phyloP scores from a whole-genome alignment of 2,113 vertebrate genomes.

The Epinephelus moara region DNA sequence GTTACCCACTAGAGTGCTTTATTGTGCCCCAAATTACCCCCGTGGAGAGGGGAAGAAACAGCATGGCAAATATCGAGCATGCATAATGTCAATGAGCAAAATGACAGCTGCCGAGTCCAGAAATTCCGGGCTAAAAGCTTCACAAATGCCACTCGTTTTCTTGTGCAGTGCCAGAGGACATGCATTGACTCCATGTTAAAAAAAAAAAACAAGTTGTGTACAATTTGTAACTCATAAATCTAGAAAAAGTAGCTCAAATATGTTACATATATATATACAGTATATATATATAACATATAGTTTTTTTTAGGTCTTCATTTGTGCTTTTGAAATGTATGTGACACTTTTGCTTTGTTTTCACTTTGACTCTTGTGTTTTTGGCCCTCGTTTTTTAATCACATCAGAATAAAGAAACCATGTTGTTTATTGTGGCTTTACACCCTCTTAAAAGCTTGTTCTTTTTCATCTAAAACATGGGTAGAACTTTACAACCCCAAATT shows the following conservation, averaged over 20 bases:
- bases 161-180: slow-evolving; percentile 68
- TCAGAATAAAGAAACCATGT: slow-evolving; percentile 33
- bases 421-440: slow-evolving; percentile 45
- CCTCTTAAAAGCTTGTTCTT: slow-evolving; percentile 58
- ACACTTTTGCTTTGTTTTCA: slow-evolving; percentile 28
- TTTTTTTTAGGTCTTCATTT: not conserved
- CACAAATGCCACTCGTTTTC: slow-evolving; percentile 48
- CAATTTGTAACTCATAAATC: slow-evolving; percentile 25
- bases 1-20: slow-evolving; percentile 92
- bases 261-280: no score
- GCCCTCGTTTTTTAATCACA: slow-evolving; percentile 13
- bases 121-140: slow-evolving; percentile 74
- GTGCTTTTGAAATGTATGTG: slow-evolving; percentile 21
- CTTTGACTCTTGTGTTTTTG: slow-evolving; percentile 12
- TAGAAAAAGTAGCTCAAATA: not conserved
- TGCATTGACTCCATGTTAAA: not conserved
- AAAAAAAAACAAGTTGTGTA: slow-evolving; percentile 6
- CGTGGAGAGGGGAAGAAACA: slow-evolving; percentile 87
- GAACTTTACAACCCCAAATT: slow-evolving; percentile 65
- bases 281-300: not conserved
- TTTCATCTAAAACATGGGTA: slow-evolving; percentile 69
- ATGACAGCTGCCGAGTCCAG: slow-evolving; percentile 92
- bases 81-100: slow-evolving; percentile 89
- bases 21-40: slow-evolving; percentile 95
- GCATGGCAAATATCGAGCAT: slow-evolving; percentile 93